Conservation (phyloP, 2,888 invertebrate species). For the Tupiocoris notatus region DNA sequence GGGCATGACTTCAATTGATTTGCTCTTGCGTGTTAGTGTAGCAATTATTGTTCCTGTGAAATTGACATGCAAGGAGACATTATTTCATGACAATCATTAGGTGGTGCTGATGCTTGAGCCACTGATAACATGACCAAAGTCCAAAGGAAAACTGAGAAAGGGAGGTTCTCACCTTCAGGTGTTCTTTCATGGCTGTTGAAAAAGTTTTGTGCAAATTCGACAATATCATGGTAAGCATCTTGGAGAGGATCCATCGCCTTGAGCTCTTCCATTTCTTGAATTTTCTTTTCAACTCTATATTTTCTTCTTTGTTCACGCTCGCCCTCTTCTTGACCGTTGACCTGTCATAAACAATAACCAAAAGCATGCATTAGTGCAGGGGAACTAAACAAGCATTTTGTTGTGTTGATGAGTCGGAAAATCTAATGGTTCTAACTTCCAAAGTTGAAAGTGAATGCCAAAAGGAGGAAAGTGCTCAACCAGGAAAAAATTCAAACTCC, state of each 20-base stretch:
- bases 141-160: no score
- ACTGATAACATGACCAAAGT: no score
- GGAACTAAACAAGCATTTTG: no score
- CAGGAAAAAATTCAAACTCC: no score
- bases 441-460: no score
- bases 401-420: no score
- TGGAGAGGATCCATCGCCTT: constrained; percentile 57
- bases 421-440: no score
- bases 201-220: constrained; percentile 90
- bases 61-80: neutral
- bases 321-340: constrained; percentile 53
- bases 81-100: neutral
- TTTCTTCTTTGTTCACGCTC: constrained; percentile 79
- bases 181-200: constrained; percentile 86
- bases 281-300: constrained; percentile 79
- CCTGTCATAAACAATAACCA: no score
- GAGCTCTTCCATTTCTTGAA: constrained; percentile 73
- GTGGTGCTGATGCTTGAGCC: neutral
- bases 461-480: no score
- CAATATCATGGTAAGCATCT: constrained; percentile 73
- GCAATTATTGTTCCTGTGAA: constrained; percentile 70
- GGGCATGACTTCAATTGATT: constrained; percentile 75
- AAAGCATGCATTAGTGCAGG: no score
- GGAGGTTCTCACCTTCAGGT: constrained; percentile 65
- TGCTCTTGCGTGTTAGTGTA: constrained; percentile 75